Base-by-base conservation (phyloP, 2,888 invertebrate species). In the Papilio gigon region DNA sequence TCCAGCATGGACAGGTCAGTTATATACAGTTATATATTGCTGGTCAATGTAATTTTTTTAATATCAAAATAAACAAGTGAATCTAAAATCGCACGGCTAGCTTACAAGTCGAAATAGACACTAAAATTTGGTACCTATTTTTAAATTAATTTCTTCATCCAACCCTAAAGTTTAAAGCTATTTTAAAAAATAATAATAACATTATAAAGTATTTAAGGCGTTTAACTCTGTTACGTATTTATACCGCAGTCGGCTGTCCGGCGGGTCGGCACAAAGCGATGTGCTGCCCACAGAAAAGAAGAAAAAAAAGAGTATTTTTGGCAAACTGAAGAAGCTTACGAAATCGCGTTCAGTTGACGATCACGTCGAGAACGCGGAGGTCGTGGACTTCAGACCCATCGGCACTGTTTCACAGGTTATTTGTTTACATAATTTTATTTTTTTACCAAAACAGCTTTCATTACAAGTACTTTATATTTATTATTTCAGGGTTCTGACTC, bases 261-360 rank as follows among this genome's bases (percentile, higher is more conserved):
- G 95, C 53, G 96, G 96, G 12, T 97, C 97, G 1, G 96, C 96
- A 0, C 96, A 97, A 84, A 97, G 97, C 84, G 97, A 97, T 79
- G 93, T 94, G 74, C 85, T 95, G 68, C 94, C 95, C 3, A 92
- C 94, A 37, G 95, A 96, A 68, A 97, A 96, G 83, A 96, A 96
- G 87, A 95, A 96, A 87, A 96, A 96, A 89, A 96, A 96, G 85
- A 94, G 97, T 62, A 88, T 97, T 40, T 96, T 97, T 81, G 96
- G 96, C 20, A 97, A 97, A 89, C 86, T 98, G 73, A 95, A 96
- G 79, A 96, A 96, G 81, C 88, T 97, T 64, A 97, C 97, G 2
- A 97, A 97, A 86, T 96, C 97, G 1, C 94, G 96, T 60, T 96
- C 96, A 74, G 95, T 96, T 65, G 96, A 97, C 79, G 95, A 95